Evolutionary conservation across 2,797 vertebrate species (phyloP), one percentile per base, ranked within the genome.

Genomic region (Microcaecilia unicolor): DNA sequence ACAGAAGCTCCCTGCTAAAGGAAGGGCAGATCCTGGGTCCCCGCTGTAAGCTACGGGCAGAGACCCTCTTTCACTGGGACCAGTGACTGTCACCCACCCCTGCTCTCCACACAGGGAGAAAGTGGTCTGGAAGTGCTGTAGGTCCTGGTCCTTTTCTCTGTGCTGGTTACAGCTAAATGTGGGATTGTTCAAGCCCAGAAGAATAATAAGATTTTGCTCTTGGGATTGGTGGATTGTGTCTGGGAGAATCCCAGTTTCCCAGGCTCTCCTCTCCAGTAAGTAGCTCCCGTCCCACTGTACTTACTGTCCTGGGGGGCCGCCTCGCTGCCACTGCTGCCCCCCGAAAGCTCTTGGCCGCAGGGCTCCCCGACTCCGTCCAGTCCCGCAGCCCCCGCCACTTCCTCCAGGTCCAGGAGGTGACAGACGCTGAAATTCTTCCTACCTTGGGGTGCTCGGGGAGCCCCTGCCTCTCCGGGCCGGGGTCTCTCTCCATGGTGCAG

Each of bases 361-460:
- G 58, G 38, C 18, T 56, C 48, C 18, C 60, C 56, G 18, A 48
- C 47, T 25, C 71, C 74, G 47, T 70, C 72, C 60, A 78, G 71
- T 5, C 74, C 78, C 9, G 50, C 37, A 25, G 70, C 81, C 32
- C 60, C 69, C 31, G 79, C 80, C 27, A 76, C 76, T 48, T 81
- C 81, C 58, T 83, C 80, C 58, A 86, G 74, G 61, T 86, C 80
- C 57, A 86, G 56, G 51, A 86, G 81, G 56, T 78, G 80, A 58
- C 78, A 86, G 23, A 86, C 84, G 41, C 74, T 72, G 68, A 86
- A 86, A 70, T 82, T 86, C 57, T 77, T 86, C 57, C 77, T 70
- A 55, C 64, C 73, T 35, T 78, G 81, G 25, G 68, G 32, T 74
- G 72, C 37, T 84, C 74, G 18, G 64, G 56, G 1, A 56, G 71